Evolutionary conservation across 30 jellyfish, hydroid and myxozoan species (phyloP), one percentile per base, ranked within the genome.

Genomic region (Hydractinia echinata): DNA sequence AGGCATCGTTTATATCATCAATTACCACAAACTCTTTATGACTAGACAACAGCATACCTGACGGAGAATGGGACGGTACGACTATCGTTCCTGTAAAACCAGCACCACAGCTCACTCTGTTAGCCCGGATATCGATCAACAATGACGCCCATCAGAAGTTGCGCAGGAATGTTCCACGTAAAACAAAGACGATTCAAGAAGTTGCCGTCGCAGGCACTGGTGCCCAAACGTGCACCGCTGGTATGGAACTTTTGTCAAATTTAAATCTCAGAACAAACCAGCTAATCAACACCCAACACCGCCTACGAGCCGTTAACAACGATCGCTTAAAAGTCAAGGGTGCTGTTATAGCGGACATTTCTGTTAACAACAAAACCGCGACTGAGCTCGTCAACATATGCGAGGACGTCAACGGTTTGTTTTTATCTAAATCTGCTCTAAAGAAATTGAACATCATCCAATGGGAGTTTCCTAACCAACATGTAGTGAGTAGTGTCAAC

Each of bases 171-270:
- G 44, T 30, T 30, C 2, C 44, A 30, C 44, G 44, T 30, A 30
- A 1, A 30, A 30, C 44, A 30, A 30, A 30, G 2, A 2, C 44
- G 44, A n/a, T n/a, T n/a, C n/a, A 14, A 14, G 74, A 10, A 7
- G 11, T 7, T 10, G 82, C 82, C 39, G 9, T 49, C 82, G 82
- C 85, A 50, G 85, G 55, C 55, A 51, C 85, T 13, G 85, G 85
- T 18, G 82, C 82, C 8, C 82, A 76, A 55, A 76, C 68, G 8
- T 76, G 85, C 30, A 76, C 85, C 16, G 51, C 79, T 7, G 85
- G 85, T 7, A n/a, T 53, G 30, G 85, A 76, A 54, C 13, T 76
- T 8, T 30, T 76, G 9, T 19, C 69, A 16, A 11, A 76, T 7
- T 53, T 76, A 15, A 55, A 55, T 6, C 55, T 49, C 30, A 51